phyloP scores from a whole-genome alignment of 2,113 vertebrate species.

The Tetrao urogallus region DNA sequence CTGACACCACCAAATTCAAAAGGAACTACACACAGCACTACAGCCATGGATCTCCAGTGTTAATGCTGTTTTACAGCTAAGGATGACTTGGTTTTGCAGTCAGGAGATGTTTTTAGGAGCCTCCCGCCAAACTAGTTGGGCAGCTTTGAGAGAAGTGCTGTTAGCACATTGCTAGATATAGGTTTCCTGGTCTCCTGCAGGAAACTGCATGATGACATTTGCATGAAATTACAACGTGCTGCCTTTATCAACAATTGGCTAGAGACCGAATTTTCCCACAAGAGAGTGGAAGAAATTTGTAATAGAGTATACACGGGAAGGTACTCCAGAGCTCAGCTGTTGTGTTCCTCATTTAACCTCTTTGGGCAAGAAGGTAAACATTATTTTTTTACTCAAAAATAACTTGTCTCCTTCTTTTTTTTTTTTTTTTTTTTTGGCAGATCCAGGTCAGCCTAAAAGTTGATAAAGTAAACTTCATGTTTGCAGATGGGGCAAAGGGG shows the following conservation, averaged over 20 bases:
- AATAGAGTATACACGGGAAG: not conserved
- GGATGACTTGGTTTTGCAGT: not conserved
- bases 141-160: not conserved
- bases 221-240: constrained; percentile 1
- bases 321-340: constrained; percentile 34
- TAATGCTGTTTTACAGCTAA: not conserved
- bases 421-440: not conserved
- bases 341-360: constrained; percentile 43
- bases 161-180: constrained; percentile 10
- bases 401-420: not conserved
- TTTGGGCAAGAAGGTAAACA: constrained; percentile 62
- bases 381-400: not conserved
- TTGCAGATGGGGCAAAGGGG: not conserved
- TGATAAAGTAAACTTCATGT: not conserved
- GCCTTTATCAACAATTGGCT: constrained; percentile 2
- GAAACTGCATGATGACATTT: not conserved
- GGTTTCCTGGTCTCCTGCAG: not conserved
- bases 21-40: not conserved
- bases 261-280: constrained; percentile 42
- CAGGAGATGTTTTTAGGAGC: not conserved
- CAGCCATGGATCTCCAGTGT: not conserved
- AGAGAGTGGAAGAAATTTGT: not conserved
- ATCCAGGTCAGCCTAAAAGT: not conserved
- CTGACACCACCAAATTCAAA: not conserved
- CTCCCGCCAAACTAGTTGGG: constrained; percentile 22